Evolutionary conservation across 2,113 vertebrate genomes (phyloP), one percentile per base, ranked within the genome.

Genomic region (Aptenodytes forsteri): DNA sequence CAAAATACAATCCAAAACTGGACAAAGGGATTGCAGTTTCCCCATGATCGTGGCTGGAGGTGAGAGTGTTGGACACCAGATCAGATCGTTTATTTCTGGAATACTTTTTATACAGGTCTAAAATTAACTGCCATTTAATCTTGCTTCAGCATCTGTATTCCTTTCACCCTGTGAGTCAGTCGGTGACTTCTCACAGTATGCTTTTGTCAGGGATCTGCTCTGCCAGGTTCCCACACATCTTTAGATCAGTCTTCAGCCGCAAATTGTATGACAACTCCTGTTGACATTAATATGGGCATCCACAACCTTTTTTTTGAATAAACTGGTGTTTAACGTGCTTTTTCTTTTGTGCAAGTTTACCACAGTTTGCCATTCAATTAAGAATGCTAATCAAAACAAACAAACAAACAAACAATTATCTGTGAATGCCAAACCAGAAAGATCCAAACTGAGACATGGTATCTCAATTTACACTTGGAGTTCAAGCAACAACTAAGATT

Each of bases 81-180:
- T 58, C 59, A 54, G 40, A 49, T 8, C 50, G 44, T 52, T 87
- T 85, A 83, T 90, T 97, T 95, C 66, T 78, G 59, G 42, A 77
- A 66, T 44, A 83, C 5, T 44, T 90, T 76, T 73, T 38, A 50
- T 16, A 61, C 0, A 3, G 32, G 25, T 54, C 65, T 83, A 83
- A 96, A 96, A 95, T 92, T 90, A 95, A 29, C 46, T 69, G 32
- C 26, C 44, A 56, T 78, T 84, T 93, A 64, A 64, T 52, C 64
- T 64, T 42, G 25, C 29, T 59, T 85, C 47, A 25, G 36, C 9
- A 17, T 46, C 52, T 55, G 21, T 55, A n/a, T 32, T 83, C 29
- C 67, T 46, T 94, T 71, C 38, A 42, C 42, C 29, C 69, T 30
- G 25, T 47, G 75, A 86, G 75, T 83, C 79, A 86, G 78, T 11